phyloP scores from a whole-genome alignment of 2,797 vertebrate genomes.

The Cossypha polioptera region DNA sequence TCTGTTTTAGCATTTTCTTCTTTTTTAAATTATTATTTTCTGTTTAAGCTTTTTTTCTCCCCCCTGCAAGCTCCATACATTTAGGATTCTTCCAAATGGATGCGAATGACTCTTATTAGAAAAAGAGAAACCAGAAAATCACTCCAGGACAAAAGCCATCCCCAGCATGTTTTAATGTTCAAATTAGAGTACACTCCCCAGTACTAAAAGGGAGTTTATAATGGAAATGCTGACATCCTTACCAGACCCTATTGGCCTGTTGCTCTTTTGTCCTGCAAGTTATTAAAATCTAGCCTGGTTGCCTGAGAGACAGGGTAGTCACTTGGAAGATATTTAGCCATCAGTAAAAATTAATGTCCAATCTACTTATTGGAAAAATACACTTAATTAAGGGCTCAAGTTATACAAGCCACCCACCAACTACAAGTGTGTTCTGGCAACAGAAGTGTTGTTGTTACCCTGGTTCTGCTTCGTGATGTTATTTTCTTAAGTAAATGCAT shows the following conservation, averaged over 20 bases:
- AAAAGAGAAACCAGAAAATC: constrained; percentile 39
- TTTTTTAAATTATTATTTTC: background rate
- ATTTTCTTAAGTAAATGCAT: constrained; percentile 57
- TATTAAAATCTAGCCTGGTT: constrained; percentile 53
- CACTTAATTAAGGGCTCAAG: constrained; percentile 43
- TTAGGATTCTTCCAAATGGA: constrained; percentile 7
- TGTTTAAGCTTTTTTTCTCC: background rate
- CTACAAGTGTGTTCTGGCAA: constrained; percentile 37
- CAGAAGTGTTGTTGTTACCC: constrained; percentile 24
- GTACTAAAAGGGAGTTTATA: constrained; percentile 14
- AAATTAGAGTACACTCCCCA: background rate
- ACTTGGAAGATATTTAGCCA: constrained; percentile 59
- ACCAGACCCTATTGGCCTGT: background rate
- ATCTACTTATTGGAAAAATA: constrained; percentile 43
- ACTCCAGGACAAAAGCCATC: background rate
- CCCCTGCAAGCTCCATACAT: background rate
- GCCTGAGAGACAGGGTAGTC: constrained; percentile 50
- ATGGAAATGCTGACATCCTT: constrained; percentile 42
- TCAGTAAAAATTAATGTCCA: constrained; percentile 50
- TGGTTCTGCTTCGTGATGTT: constrained; percentile 3
- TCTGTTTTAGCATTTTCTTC: background rate
- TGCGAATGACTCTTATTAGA: constrained; percentile 20
- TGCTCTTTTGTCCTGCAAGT: constrained; percentile 27
- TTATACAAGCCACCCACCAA: constrained; percentile 14
- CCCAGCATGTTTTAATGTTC: constrained; percentile 23